Evolutionary conservation across 2,888 invertebrate genomes (phyloP).

Genomic region (Pandemis cinnamomeana): DNA sequence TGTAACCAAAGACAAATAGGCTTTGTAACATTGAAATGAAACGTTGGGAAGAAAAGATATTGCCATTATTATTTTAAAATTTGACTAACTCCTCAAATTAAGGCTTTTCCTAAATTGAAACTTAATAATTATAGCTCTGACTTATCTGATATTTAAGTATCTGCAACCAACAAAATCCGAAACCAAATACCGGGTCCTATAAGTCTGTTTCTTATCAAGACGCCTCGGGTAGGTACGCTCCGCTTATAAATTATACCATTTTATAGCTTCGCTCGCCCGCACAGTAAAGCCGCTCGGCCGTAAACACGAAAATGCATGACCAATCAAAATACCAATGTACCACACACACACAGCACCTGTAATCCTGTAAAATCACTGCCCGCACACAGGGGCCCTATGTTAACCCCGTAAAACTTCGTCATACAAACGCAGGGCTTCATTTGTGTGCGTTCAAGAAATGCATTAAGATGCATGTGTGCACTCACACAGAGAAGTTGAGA

Average conservation of each 20-base stretch:
- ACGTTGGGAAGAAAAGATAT: too few relatives aligned
- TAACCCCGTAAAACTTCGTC: constrained; percentile 24
- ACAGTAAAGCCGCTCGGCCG: constrained; percentile 69
- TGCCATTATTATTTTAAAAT: too few relatives aligned
- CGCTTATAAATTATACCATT: constrained; percentile 75
- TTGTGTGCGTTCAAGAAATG: constrained; percentile 62
- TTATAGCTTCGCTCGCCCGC: constrained; percentile 74
- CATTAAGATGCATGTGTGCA: constrained; percentile 59
- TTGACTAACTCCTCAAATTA: too few relatives aligned
- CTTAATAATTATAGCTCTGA: too few relatives aligned
- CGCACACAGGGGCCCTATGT: constrained; percentile 29
- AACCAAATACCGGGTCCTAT: constrained; percentile 30
- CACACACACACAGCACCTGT: constrained; percentile 62
- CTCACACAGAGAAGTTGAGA: constrained; percentile 74
- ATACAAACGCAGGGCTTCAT: constrained; percentile 43
- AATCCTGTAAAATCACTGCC: constrained; percentile 39
- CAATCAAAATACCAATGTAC: constrained; percentile 84
- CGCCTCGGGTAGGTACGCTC: constrained; percentile 62
- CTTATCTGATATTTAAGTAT: neutral
- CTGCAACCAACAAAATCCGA: constrained; percentile 1
- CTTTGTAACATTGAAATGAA: too few relatives aligned
- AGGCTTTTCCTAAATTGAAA: too few relatives aligned
- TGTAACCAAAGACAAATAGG: too few relatives aligned
- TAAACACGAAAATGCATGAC: constrained; percentile 85
- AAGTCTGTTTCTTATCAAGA: constrained; percentile 47